Conservation (phyloP, 2,797 vertebrate genomes). For the Todus mexicanus region DNA sequence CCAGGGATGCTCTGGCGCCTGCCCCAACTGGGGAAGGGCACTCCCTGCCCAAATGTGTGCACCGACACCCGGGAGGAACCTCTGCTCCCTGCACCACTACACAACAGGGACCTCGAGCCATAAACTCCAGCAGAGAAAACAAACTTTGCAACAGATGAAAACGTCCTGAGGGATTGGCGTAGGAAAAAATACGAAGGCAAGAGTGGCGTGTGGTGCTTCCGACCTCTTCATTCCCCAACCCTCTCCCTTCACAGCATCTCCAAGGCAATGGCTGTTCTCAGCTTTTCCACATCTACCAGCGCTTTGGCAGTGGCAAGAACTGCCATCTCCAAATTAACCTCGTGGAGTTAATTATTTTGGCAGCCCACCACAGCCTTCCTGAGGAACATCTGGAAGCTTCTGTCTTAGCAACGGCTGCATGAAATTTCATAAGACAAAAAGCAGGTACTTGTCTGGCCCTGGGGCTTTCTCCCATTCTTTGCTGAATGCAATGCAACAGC, state of each 20-base stretch:
- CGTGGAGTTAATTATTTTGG: background rate
- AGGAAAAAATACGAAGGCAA: background rate
- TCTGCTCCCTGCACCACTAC: background rate
- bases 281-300: background rate
- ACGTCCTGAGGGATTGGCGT: background rate
- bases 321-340: background rate
- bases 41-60: background rate
- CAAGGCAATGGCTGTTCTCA: background rate
- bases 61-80: background rate
- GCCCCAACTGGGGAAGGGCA: background rate
- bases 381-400: slow-evolving; percentile 22
- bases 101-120: background rate
- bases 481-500: background rate
- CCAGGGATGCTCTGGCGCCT: background rate
- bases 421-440: background rate
- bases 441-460: background rate
- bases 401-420: background rate
- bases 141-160: background rate
- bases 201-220: background rate
- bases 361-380: background rate
- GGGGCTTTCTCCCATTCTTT: background rate
- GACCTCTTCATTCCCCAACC: background rate
- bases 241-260: background rate
- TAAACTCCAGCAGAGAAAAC: background rate
- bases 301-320: background rate